Evolutionary conservation across 2,113 vertebrate species (phyloP).

Genomic region (Aegotheles bennettii): DNA sequence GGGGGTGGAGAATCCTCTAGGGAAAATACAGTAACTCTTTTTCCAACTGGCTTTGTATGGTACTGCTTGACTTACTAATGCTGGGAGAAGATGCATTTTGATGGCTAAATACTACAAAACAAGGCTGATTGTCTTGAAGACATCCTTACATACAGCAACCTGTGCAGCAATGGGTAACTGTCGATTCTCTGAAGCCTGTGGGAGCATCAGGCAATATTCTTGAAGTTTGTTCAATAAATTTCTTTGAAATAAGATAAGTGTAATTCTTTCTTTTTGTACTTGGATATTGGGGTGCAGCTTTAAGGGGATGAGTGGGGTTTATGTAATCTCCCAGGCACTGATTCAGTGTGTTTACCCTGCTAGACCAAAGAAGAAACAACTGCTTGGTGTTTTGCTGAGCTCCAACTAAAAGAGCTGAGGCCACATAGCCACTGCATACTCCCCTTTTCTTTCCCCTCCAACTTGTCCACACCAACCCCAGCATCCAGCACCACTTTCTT

Average conservation of each 20-base stretch:
- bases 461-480: not conserved
- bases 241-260: not conserved
- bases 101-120: not conserved
- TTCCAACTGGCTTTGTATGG: not conserved
- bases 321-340: not conserved
- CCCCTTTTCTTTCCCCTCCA: not conserved
- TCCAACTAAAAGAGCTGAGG: not conserved
- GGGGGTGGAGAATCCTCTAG: not conserved
- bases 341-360: not conserved
- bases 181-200: constrained; percentile 1
- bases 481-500: not conserved
- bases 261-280: not conserved
- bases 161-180: not conserved
- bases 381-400: not conserved
- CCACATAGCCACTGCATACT: fast-evolving
- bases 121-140: not conserved
- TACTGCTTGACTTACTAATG: not conserved
- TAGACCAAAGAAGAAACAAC: not conserved
- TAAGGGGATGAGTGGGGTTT: not conserved
- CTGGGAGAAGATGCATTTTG: not conserved
- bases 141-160: not conserved
- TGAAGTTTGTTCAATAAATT: constrained; percentile 58
- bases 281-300: not conserved
- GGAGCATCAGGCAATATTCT: not conserved
- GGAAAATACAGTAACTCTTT: not conserved